Base-by-base conservation (phyloP, 2,113 vertebrate genomes). In the Scophthalmus maximus region DNA sequence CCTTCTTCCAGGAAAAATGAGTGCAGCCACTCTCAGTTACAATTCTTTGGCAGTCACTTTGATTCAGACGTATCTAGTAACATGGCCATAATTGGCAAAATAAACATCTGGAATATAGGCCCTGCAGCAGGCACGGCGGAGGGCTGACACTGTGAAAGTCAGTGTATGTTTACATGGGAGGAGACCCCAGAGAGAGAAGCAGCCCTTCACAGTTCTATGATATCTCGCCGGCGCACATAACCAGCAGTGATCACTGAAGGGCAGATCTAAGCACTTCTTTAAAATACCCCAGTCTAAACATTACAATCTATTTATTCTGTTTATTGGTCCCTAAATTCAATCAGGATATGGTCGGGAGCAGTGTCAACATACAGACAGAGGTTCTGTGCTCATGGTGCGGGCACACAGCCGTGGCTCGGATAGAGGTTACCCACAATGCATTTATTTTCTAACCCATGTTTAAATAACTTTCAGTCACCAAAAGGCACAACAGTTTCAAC, bases 71-170 rank as follows among this genome's bases (percentile, higher is more conserved):
- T 85, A 83, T 88, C 85, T 75, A 15, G 68, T 90, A 82, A 86
- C 81, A 71, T 22, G 75, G 72, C 68, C 79, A 68, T 82, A 83
- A 85, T 78, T 88, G 79, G 72, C 84, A 86, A 88, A 87, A 85
- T 79, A 88, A 86, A 89, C 77, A 79, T 86, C n/a, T 66, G 68
- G 77, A 80, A 59, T 29, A 71, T 18, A 63, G 65, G 71, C 46
- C 27, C 8, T 47, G 71, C 68, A 71, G 67, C 72, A 72, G 60
- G 51, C 65, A 30, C 26, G n/a, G 29, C 32, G 67, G 50, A 76
- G 52, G 52, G 61, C 57, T 71, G 50, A 83, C 76, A 38, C 62
- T 40, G 68, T 59, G 56, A 77, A 66, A 62, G 64, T 63, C 59
- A 29, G 78, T 3, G 29, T 53, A 57, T 47, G n/a, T 72, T 70